A percentile compares a stretch with the other conserved stretches of the same genome.
Evolutionary conservation across 2,797 vertebrate species (phyloP).

Genomic region (Poecilia gillii): DNA sequence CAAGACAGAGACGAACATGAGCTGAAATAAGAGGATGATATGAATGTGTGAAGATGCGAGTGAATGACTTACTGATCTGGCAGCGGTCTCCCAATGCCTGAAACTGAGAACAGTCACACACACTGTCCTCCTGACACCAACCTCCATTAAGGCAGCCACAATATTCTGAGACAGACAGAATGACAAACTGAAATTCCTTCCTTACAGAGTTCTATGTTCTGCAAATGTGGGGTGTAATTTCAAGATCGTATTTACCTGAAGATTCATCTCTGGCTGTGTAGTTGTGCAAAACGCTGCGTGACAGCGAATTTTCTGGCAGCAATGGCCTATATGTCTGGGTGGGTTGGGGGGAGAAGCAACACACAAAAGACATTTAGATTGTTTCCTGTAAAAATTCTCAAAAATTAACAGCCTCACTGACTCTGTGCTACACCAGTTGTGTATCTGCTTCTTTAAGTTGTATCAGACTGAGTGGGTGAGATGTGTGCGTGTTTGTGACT

Average conservation of each 20-base stretch:
- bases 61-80: slow-evolving; percentile 92
- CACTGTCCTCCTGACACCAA: slow-evolving; percentile 90
- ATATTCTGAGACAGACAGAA: slow-evolving; percentile 81
- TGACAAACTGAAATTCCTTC: slow-evolving; percentile 28
- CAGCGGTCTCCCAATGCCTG: slow-evolving; percentile 95
- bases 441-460: slow-evolving; percentile 47
- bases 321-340: slow-evolving; percentile 77
- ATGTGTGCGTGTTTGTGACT: slow-evolving; percentile 59
- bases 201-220: slow-evolving; percentile 4
- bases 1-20: slow-evolving; percentile 12
- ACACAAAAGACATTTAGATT: slow-evolving; percentile 36
- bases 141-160: slow-evolving; percentile 98
- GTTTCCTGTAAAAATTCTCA: slow-evolving; percentile 15
- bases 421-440: slow-evolving; percentile 30
- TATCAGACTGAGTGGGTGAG: slow-evolving; percentile 66
- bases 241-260: slow-evolving; percentile 71
- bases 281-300: slow-evolving; percentile 81
- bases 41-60: slow-evolving; percentile 16
- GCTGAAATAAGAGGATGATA: slow-evolving; percentile 13
- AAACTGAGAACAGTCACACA: slow-evolving; percentile 96
- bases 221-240: slow-evolving; percentile 5
- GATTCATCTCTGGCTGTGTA: slow-evolving; percentile 84
- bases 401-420: slow-evolving; percentile 35
- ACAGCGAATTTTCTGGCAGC: slow-evolving; percentile 77
- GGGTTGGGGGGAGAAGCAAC: background rate